phyloP scores from a whole-genome alignment of 2,888 invertebrate genomes.

The Calliopum simillimum region DNA sequence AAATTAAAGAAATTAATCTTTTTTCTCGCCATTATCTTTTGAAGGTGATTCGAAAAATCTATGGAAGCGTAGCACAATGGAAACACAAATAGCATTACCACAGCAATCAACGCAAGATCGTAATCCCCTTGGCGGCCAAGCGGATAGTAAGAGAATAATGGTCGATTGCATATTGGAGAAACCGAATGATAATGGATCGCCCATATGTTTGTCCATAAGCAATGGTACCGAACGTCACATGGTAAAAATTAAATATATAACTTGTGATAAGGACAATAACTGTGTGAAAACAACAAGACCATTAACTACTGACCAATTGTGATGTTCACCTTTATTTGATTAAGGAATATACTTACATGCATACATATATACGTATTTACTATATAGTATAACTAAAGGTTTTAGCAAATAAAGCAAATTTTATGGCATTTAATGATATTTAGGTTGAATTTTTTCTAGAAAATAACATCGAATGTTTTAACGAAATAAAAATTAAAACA shows the following conservation, averaged over 20 bases:
- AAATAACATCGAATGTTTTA: conserved; percentile 39
- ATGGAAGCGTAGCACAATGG: conserved; percentile 66
- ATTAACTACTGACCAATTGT: conserved; percentile 3
- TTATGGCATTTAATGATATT: too few relatives aligned
- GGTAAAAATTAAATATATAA: conserved; percentile 59
- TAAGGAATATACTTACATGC: too few relatives aligned
- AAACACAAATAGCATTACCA: conserved; percentile 62
- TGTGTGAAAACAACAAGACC: conserved; percentile 13
- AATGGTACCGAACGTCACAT: conserved; percentile 51
- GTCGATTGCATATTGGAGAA: conserved; percentile 53
- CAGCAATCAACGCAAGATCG: conserved; percentile 45
- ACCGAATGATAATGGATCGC: conserved; percentile 50
- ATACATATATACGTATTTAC: too few relatives aligned
- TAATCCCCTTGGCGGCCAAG: neutral
- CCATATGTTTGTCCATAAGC: conserved; percentile 55
- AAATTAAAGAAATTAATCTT: neutral
- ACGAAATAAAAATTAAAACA: conserved; percentile 19
- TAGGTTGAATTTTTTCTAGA: conserved; percentile 7
- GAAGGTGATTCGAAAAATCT: conserved; percentile 54
- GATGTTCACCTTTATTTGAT: conserved; percentile 9
- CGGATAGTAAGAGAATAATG: conserved; percentile 31
- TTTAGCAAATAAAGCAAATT: too few relatives aligned
- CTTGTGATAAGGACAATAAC: conserved; percentile 64
- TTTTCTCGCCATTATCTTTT: conserved; percentile 22
- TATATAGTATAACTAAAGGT: too few relatives aligned